phyloP scores from a whole-genome alignment of 2,113 vertebrate genomes.

The Erythrolamprus reginae region DNA sequence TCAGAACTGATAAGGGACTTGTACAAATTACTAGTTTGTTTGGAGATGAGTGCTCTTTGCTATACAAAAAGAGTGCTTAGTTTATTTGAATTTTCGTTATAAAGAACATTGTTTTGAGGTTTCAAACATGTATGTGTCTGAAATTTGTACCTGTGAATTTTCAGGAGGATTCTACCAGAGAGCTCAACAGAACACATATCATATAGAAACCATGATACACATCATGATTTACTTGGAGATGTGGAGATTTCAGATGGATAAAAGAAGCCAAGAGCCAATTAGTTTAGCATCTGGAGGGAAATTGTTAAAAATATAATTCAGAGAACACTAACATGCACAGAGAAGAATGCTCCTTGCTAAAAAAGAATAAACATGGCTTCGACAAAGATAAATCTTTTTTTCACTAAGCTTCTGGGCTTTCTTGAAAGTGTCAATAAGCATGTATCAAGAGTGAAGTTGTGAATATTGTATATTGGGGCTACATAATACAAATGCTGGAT shows the following conservation, averaged over 20 bases:
- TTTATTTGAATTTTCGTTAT: no score
- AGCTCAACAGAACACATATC: no score
- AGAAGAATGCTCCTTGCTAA: background rate
- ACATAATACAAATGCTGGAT: background rate
- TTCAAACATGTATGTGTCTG: no score
- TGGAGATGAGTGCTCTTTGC: no score
- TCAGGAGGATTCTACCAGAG: no score
- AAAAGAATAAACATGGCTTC: background rate
- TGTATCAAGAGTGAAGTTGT: background rate
- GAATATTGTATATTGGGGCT: background rate
- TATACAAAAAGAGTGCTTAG: no score
- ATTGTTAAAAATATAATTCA: background rate
- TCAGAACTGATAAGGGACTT: no score
- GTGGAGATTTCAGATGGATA: background rate
- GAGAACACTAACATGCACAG: background rate
- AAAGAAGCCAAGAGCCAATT: background rate
- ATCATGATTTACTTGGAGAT: background rate
- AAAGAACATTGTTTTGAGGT: no score
- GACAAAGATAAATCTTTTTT: background rate
- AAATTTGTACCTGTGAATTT: no score
- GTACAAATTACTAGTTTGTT: no score
- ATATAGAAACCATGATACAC: background rate
- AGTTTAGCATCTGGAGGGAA: background rate
- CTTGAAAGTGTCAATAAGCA: background rate
- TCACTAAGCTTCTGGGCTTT: background rate